Evolutionary conservation across 2,797 vertebrate species (phyloP).

Genomic region (Pseudochirops cupreus): DNA sequence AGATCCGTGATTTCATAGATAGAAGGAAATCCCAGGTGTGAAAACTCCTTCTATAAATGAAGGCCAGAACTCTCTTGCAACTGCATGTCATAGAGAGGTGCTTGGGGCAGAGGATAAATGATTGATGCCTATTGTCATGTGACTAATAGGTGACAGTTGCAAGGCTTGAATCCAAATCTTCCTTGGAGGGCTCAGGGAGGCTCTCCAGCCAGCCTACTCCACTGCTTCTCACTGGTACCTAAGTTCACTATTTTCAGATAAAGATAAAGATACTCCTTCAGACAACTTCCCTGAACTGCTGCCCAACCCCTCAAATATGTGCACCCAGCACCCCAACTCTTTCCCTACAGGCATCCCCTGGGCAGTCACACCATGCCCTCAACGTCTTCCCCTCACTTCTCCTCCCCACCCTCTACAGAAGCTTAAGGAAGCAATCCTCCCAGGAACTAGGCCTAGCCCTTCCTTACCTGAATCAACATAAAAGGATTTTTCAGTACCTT

Average conservation of each 20-base stretch:
- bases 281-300: not conserved
- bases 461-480: slow-evolving; percentile 12
- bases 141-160: not conserved
- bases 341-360: not conserved
- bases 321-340: not conserved
- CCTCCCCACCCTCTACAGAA: not conserved
- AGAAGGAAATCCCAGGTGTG: not conserved
- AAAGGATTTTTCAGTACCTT: slow-evolving; percentile 86
- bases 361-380: not conserved
- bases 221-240: not conserved
- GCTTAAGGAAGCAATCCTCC: not conserved
- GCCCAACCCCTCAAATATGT: not conserved
- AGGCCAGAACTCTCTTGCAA: not conserved
- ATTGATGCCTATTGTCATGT: not conserved
- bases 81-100: not conserved
- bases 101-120: not conserved
- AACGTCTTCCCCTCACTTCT: not conserved
- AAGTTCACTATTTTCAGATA: not conserved
- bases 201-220: not conserved
- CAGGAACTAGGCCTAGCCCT: not conserved
- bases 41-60: not conserved
- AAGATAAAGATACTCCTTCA: not conserved
- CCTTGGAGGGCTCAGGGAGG: not conserved
- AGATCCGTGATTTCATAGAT: not conserved
- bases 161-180: not conserved